phyloP scores from a whole-genome alignment of 2,113 vertebrate genomes.

The Microcebus lehilahytsara region DNA sequence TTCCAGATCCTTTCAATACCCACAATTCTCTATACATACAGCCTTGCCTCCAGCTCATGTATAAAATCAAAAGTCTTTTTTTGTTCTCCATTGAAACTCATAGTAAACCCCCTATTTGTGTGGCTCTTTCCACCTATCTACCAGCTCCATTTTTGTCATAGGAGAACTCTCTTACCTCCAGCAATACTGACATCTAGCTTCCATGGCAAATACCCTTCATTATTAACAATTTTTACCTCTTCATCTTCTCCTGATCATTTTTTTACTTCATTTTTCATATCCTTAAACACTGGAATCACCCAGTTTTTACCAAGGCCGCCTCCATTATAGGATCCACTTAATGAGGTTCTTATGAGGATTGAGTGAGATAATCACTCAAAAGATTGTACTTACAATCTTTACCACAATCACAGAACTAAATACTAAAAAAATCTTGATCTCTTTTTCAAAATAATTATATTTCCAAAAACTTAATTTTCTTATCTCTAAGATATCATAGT shows the following conservation, averaged over 20 bases:
- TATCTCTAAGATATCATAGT: neutral
- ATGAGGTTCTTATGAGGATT: neutral
- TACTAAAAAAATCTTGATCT: neutral
- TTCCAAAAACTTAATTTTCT: too few species aligned
- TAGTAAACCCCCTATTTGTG: neutral
- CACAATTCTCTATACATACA: neutral
- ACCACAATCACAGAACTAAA: neutral
- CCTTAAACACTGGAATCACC: neutral
- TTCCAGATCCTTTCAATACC: neutral
- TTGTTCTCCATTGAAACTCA: neutral
- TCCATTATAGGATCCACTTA: neutral
- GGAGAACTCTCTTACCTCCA: neutral
- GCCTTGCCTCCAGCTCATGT: neutral
- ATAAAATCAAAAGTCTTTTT: neutral
- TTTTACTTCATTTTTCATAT: neutral
- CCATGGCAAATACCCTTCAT: neutral
- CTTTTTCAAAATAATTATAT: neutral
- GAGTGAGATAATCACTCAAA: neutral
- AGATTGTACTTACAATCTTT: neutral
- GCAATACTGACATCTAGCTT: neutral
- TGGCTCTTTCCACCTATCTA: neutral
- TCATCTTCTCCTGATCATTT: neutral
- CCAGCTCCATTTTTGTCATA: neutral
- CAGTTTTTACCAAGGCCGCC: neutral
- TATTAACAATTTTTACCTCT: neutral